These are phyloP conservation scores for Chionoecetes opilio DNA, from an alignment of 1,140 invertebrate genomes.

Conservation along the genomic window DNA sequence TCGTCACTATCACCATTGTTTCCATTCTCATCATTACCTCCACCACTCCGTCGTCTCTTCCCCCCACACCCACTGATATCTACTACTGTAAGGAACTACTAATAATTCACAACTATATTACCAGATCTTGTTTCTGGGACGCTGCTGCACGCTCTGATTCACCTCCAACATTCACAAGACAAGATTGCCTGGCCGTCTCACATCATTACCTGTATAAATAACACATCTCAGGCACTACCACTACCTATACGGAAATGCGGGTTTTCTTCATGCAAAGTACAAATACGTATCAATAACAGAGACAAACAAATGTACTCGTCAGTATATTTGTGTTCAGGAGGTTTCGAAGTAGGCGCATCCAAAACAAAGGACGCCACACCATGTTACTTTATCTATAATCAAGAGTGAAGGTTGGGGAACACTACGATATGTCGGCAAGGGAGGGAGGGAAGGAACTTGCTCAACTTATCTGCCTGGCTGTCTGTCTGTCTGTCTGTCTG, in stretches of 20 bases:
- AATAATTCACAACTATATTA: conserved; percentile 22
- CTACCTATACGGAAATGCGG: background rate
- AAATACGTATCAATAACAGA: background rate
- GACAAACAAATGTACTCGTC: background rate
- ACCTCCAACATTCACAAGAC: background rate
- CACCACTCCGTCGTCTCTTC: background rate
- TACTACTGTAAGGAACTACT: background rate
- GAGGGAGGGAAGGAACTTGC: background rate
- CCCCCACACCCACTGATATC: background rate
- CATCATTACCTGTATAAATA: background rate
- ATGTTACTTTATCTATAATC: background rate
- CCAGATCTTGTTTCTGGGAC: background rate
- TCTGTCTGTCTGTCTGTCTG: background rate
- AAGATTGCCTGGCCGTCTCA: background rate
- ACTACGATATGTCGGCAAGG: background rate
- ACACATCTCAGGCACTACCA: background rate
- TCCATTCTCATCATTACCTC: background rate
- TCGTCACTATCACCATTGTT: conserved; percentile 28
- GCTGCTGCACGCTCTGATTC: background rate
- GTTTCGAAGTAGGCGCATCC: too few relatives aligned
- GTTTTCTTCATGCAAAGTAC: background rate
- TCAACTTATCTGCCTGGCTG: background rate
- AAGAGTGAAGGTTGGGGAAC: background rate
- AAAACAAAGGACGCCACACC: background rate
- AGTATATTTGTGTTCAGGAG: too few relatives aligned